These are phyloP conservation scores for Syrrhaptes paradoxus DNA, from an alignment of 2,113 vertebrate species.

Conservation along the genomic window DNA sequence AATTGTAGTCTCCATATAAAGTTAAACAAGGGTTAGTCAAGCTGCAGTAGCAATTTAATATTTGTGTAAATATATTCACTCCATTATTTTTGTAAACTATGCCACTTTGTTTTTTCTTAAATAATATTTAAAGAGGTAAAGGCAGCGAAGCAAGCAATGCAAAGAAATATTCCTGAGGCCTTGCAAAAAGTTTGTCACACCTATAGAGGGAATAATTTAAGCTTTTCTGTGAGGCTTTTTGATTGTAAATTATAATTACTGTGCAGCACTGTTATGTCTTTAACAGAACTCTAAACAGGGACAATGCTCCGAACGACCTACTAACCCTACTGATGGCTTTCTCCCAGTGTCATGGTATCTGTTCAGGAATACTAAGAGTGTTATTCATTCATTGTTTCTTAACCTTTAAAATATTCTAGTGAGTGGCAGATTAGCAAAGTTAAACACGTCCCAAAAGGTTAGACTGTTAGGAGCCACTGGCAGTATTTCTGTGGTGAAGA, in stretches of 20 bases:
- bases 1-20: neutral
- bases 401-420: neutral
- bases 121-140: neutral
- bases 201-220: neutral
- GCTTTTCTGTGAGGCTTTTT: neutral
- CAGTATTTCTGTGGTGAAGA: neutral
- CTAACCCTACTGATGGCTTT: neutral
- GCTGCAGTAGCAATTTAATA: neutral
- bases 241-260: neutral
- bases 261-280: neutral
- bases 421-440: neutral
- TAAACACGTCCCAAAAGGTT: neutral
- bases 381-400: neutral
- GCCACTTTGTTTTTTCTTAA: neutral
- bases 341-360: rapidly evolving
- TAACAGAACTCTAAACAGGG: neutral
- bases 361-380: neutral
- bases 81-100: neutral
- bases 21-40: neutral
- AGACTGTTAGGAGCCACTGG: neutral
- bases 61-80: neutral
- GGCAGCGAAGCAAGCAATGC: neutral
- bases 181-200: neutral
- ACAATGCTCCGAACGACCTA: neutral
- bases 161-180: neutral